Evolutionary conservation across 2,888 invertebrate genomes (phyloP), one percentile per base, ranked within the genome.

Genomic region (Rhaphigaster nebulosa): DNA sequence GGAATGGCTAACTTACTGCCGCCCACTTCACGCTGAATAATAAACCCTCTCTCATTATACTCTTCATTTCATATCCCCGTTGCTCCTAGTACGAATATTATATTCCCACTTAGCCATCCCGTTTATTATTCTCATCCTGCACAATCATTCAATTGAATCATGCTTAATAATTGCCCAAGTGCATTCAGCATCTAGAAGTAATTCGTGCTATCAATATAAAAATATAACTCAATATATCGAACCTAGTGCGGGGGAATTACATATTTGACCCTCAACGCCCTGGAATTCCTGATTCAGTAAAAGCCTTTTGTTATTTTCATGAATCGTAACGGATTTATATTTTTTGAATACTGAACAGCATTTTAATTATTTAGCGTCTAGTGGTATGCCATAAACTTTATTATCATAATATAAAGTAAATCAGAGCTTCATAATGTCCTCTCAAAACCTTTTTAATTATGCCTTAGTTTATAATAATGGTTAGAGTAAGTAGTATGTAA

Each of bases 11-110:
- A n/a, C 45, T 50, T 45, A 45, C 15, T 50, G 5, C 45, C 26
- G 84, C 84, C 45, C 41, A 84, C 84, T 84, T 84, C 45, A 26
- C 84, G 6, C 84, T 84, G 84, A 84, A 84, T 84, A 84, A 84
- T n/a, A 84, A 84, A 84, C 26, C 45, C 45, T 26, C 45, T n/a
- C 45, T 84, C 84, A 45, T 84, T 84, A 50, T 45, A n/a, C n/a
- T 45, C 45, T 38, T 41, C 45, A 41, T 84, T 84, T 84, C 84
- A n/a, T 45, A 84, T 45, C 84, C 3, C 38, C 84, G 13, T 84
- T 26, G 84, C 45, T 45, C 45, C 45, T 45, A 84, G 45, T 84
- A 84, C 45, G 84, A 84, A 84, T 84, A 84, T 84, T 26, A 84
- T 84, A 84, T 84, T 84, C n/a, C 41, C 45, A 84, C 70, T 76